These are phyloP conservation scores for Parnassius mnemosyne DNA, from an alignment of 2,888 invertebrate genomes.

Conservation along the genomic window DNA sequence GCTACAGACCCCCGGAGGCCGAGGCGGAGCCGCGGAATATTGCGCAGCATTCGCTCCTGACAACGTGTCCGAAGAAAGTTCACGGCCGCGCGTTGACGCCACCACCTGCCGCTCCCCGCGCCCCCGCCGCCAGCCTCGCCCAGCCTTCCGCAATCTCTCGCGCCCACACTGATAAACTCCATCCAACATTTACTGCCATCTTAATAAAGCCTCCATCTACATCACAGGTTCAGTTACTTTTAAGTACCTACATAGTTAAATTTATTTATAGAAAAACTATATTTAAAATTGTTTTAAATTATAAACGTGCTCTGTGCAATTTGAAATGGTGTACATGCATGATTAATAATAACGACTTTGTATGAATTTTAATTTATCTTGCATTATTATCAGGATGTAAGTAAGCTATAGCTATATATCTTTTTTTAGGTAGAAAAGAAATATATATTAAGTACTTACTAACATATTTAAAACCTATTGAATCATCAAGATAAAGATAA, in stretches of 20 bases:
- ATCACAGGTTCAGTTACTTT: slow-evolving; percentile 33
- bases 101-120: slow-evolving; percentile 56
- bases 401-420: too few relatives aligned
- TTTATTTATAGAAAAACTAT: background rate
- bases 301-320: too few relatives aligned
- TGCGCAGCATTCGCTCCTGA: slow-evolving; percentile 77
- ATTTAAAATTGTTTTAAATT: too few relatives aligned
- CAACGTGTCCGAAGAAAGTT: slow-evolving; percentile 81
- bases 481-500: too few relatives aligned
- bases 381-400: too few relatives aligned
- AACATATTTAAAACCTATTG: too few relatives aligned
- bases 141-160: slow-evolving; percentile 42
- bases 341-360: too few relatives aligned
- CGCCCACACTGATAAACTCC: slow-evolving; percentile 37
- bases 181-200: slow-evolving; percentile 32
- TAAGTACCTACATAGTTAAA: slow-evolving; percentile 10
- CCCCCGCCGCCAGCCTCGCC: slow-evolving; percentile 30
- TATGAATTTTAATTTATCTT: too few relatives aligned
- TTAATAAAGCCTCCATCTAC: slow-evolving; percentile 30
- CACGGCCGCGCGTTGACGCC: slow-evolving; percentile 80
- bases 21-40: slow-evolving; percentile 61
- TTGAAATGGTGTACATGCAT: too few relatives aligned
- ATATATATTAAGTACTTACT: too few relatives aligned
- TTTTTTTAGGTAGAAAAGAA: too few relatives aligned
- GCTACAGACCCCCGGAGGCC: slow-evolving; percentile 32